A percentile compares a stretch with the other conserved stretches of the same genome.
These are phyloP conservation scores for Semicossyphus pulcher DNA, from an alignment of 2,113 vertebrate genomes.

Conservation along the genomic window DNA sequence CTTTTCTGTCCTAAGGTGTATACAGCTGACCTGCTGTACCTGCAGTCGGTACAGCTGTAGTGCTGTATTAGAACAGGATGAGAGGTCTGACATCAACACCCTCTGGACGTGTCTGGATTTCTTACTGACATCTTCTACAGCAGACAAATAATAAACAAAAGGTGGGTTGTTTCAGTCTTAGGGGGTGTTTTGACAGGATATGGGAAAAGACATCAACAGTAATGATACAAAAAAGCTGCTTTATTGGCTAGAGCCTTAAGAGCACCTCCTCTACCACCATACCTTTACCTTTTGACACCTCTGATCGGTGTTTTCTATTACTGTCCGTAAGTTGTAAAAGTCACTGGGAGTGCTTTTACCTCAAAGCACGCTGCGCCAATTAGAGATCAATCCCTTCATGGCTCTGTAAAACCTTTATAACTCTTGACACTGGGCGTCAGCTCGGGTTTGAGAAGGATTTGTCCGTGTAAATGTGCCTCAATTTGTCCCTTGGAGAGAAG, in stretches of 20 bases:
- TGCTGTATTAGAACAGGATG: slow-evolving; percentile 11
- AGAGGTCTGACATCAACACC: slow-evolving; percentile 29
- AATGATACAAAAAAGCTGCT: slow-evolving; percentile 15
- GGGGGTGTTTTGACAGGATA: not conserved
- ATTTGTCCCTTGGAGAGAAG: slow-evolving; percentile 13
- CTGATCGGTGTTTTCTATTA: slow-evolving; percentile 16
- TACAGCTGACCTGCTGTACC: slow-evolving; percentile 23
- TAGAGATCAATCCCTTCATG: slow-evolving; percentile 28
- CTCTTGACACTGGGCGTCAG: slow-evolving; percentile 25
- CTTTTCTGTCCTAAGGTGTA: slow-evolving; percentile 12
- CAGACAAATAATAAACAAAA: slow-evolving; percentile 24
- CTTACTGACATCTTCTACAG: slow-evolving; percentile 22
- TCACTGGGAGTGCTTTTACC: slow-evolving; percentile 24
- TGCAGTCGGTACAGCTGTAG: slow-evolving; percentile 6
- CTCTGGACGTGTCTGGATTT: slow-evolving; percentile 27
- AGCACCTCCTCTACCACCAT: not conserved
- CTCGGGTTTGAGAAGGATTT: slow-evolving; percentile 27
- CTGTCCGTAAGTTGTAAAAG: slow-evolving; percentile 17
- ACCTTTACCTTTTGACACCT: slow-evolving; percentile 12
- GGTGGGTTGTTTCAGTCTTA: slow-evolving; percentile 18
- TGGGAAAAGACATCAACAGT: not conserved
- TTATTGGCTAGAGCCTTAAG: slow-evolving; percentile 10
- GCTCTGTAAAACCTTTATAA: slow-evolving; percentile 43
- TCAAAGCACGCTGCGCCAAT: slow-evolving; percentile 24
- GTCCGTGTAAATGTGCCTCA: slow-evolving; percentile 32